phyloP scores from a whole-genome alignment of 2,113 vertebrate species.

The Cephalopholis sonnerati region DNA sequence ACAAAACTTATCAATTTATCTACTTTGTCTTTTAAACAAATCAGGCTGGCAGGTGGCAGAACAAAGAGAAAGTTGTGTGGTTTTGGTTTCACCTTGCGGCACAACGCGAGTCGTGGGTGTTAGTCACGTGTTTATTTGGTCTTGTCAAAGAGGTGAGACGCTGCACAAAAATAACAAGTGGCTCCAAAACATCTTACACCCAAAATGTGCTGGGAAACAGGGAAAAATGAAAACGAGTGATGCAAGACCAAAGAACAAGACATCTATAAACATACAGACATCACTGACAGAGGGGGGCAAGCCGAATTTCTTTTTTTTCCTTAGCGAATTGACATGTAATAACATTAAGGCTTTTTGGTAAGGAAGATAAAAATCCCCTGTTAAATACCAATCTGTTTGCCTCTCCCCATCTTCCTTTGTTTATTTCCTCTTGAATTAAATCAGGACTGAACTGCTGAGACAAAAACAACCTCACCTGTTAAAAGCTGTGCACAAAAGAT shows the following conservation, averaged over 20 bases:
- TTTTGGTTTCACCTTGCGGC: slow-evolving; percentile 55
- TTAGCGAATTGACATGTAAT: slow-evolving; percentile 51
- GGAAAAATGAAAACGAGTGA: slow-evolving; percentile 45
- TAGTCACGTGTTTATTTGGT: slow-evolving; percentile 81
- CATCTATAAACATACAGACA: slow-evolving; percentile 54
- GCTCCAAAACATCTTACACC: slow-evolving; percentile 63
- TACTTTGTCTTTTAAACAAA: background rate
- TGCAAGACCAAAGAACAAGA: slow-evolving; percentile 53
- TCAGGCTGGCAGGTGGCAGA: background rate
- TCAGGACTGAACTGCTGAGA: slow-evolving; percentile 48
- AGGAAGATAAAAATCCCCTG: slow-evolving; percentile 54
- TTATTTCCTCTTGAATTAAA: slow-evolving; percentile 41
- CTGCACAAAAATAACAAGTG: slow-evolving; percentile 60
- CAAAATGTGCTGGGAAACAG: slow-evolving; percentile 52
- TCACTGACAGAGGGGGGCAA: slow-evolving; percentile 43
- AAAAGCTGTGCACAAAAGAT: slow-evolving; percentile 58
- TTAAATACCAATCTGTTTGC: slow-evolving; percentile 51
- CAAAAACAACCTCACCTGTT: slow-evolving; percentile 48
- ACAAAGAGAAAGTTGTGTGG: background rate
- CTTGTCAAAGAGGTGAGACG: slow-evolving; percentile 77
- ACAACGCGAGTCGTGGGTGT: slow-evolving; percentile 68
- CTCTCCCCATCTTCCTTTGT: slow-evolving; percentile 31
- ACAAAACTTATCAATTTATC: background rate
- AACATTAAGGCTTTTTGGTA: slow-evolving; percentile 75
- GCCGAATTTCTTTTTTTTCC: slow-evolving; percentile 51